These are phyloP conservation scores for Drosophila sproati DNA, from an alignment of 1,140 invertebrate genomes.

Conservation along the genomic window DNA sequence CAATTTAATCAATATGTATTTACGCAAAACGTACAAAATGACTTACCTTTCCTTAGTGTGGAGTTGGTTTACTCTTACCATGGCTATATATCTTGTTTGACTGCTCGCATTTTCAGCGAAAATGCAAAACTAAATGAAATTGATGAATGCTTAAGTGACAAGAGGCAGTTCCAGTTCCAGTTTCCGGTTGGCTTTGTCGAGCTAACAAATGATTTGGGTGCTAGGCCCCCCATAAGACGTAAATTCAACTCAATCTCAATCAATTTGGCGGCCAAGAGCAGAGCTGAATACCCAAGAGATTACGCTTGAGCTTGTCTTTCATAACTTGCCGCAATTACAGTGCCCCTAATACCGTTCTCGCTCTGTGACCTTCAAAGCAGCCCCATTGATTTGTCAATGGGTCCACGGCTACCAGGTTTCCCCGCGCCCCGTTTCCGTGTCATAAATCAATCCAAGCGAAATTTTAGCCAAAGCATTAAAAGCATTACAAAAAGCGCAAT, in stretches of 20 bases:
- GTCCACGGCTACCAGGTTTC: neutral
- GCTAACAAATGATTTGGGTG: conserved; percentile 59
- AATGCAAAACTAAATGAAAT: conserved; percentile 72
- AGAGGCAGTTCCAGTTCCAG: conserved; percentile 54
- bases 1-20: neutral
- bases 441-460: conserved; percentile 73
- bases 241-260: conserved; percentile 59
- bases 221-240: neutral
- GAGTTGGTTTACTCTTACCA: conserved; percentile 4
- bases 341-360: neutral
- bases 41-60: no score
- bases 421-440: conserved; percentile 12
- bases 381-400: conserved; percentile 68
- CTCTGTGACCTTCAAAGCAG: conserved; percentile 57
- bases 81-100: conserved; percentile 15
- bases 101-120: conserved; percentile 46
- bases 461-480: conserved; percentile 74
- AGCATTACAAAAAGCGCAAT: conserved; percentile 72
- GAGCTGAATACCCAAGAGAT: conserved; percentile 30
- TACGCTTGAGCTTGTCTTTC: conserved; percentile 30
- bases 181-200: conserved; percentile 10
- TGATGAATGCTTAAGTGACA: conserved; percentile 71
- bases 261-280: conserved; percentile 47
- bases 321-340: conserved; percentile 47
- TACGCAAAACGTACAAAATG: neutral